Percentiles rank a stretch among this genome's conserved stretches.
Evolutionary conservation across 2,113 vertebrate species (phyloP).

Genomic region (Calidris pygmaea): DNA sequence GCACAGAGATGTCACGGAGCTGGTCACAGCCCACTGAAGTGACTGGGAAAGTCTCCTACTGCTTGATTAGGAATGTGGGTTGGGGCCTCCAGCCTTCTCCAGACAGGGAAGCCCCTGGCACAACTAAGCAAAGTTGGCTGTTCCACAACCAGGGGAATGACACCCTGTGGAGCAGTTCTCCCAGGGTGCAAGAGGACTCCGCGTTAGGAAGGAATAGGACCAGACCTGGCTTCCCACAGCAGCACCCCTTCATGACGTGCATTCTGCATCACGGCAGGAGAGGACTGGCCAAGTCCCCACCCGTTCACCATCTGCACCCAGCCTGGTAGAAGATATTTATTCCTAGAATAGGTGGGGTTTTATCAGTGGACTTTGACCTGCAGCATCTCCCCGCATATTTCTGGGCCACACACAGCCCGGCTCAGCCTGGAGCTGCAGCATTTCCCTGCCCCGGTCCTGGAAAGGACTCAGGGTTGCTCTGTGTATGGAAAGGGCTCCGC

Average conservation of each 20-base stretch:
- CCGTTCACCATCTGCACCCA: not conserved
- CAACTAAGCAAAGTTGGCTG: not conserved
- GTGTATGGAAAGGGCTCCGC: not conserved
- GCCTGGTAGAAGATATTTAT: not conserved
- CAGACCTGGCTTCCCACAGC: not conserved
- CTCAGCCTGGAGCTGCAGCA: not conserved
- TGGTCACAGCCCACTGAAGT: not conserved
- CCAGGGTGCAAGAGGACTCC: not conserved
- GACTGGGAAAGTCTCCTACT: not conserved
- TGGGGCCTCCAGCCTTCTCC: not conserved
- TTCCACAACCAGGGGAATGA: not conserved
- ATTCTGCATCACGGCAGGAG: fast-evolving
- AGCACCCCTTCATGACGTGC: not conserved
- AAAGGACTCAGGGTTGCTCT: not conserved
- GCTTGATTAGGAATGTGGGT: not conserved
- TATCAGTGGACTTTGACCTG: not conserved
- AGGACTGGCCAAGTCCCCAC: not conserved
- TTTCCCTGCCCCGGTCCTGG: not conserved
- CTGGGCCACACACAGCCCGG: not conserved
- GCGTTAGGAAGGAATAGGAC: fast-evolving
- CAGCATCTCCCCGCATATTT: not conserved
- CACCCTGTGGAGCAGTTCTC: not conserved
- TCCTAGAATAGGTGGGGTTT: not conserved
- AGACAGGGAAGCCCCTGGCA: not conserved
- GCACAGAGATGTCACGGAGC: not conserved